Base-by-base conservation (phyloP, 1,140 invertebrate species). In the Brachionus sp. region DNA sequence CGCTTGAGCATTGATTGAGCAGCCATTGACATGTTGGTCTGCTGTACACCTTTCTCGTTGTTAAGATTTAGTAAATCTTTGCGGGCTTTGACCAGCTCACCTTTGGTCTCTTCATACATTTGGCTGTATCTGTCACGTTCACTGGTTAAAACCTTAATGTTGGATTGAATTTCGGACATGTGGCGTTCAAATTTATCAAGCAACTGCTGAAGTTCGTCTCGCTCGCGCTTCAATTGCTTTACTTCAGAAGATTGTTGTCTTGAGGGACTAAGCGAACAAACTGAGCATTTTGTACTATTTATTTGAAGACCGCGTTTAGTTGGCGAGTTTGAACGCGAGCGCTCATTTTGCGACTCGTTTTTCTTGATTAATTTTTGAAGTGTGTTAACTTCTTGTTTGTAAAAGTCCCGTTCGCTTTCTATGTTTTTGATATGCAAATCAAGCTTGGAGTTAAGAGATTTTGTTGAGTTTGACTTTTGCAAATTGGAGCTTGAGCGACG, bases 381-480 rank as follows among this genome's bases (percentile, higher is more conserved):
- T 10, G 84, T 85, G n/a, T 87, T 86, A 0, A 86, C 86, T 85
- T 89, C 88, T n/a, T 86, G 86, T 73, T 86, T 85, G 85, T 87
- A 89, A 78, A 88, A 89, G 84, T 89, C 88, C n/a, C 89, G 83
- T 84, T 89, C 89, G 70, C 88, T 87, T 84, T 89, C 89, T 2
- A 89, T 75, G 64, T 86, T 86, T 29, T 86, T 86, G 2, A 89
- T 86, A 77, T 88, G 87, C 10, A 86, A 85, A 64, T 89, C 89
- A 39, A 89, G 66, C 35, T 66, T 66, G 16, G 62, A 66, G 35
- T 57, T 42, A 0, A 78, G 53, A 46, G 86, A 86, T 77, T 85
- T 88, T 6, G 87, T 85, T 10, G 86, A 86, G 84, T 87, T 88
- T 13, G 84, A 83, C 80, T 84, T 85, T 64, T 86, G 86, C 2